Conservation (phyloP, 2,888 invertebrate genomes). For the Hanleya hanleyi region DNA sequence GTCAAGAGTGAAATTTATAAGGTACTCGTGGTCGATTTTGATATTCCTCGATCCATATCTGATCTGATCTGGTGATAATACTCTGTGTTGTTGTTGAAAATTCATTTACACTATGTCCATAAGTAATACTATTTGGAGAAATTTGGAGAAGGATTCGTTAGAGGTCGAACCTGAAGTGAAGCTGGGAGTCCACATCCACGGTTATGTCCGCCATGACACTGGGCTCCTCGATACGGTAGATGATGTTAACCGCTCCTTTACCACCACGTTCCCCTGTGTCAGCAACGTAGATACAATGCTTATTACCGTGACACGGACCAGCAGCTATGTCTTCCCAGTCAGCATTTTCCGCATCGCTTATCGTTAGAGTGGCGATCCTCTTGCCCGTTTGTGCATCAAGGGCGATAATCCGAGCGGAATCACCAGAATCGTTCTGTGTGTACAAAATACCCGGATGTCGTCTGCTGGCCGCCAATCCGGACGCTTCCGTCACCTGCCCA, state of each 20-base stretch:
- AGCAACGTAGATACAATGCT: constrained; percentile 34
- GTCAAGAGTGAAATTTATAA: no score
- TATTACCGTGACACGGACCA: constrained; percentile 42
- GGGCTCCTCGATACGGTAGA: constrained; percentile 39
- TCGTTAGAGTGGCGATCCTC: not conserved
- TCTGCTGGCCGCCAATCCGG: constrained; percentile 36
- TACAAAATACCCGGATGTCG: constrained; percentile 26
- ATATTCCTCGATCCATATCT: no score
- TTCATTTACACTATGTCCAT: no score
- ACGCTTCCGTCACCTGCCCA: constrained; percentile 15
- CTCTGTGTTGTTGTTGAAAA: no score
- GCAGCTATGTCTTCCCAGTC: constrained; percentile 49
- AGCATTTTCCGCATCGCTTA: constrained; percentile 15
- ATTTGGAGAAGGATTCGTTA: no score
- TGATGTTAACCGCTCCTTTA: constrained; percentile 14
- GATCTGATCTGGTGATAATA: no score
- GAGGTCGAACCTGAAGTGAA: not conserved
- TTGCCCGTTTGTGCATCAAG: constrained; percentile 12
- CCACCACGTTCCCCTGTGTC: constrained; percentile 33
- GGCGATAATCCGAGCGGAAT: constrained; percentile 21
- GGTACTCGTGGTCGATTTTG: no score
- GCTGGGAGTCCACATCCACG: not conserved
- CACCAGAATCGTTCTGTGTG: constrained; percentile 35
- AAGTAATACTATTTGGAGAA: no score
- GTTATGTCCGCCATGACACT: constrained; percentile 3